Evolutionary conservation across 2,113 vertebrate genomes (phyloP).

Genomic region (Eptatretus burgeri): DNA sequence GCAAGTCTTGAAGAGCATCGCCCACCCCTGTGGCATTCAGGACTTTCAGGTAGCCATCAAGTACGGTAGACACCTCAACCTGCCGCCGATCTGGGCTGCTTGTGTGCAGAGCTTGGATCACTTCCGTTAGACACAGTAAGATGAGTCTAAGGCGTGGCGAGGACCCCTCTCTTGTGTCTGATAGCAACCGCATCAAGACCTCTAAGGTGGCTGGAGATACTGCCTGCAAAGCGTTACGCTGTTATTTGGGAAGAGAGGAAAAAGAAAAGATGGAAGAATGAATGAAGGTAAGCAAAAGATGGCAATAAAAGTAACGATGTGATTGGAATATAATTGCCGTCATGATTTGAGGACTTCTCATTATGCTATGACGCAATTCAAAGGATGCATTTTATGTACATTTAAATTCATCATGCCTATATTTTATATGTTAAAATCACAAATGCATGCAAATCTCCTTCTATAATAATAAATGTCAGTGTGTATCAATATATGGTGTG

Average conservation of each 20-base stretch:
- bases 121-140: conserved; percentile 28
- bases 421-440: no score
- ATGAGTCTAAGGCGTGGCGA: conserved; percentile 18
- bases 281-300: neutral
- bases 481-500: no score
- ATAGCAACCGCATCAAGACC: conserved; percentile 36
- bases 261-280: neutral
- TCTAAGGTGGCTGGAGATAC: conserved; percentile 29
- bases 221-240: conserved; percentile 48
- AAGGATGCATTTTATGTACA: no score
- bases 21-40: conserved; percentile 53
- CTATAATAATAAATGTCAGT: no score
- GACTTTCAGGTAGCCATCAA: conserved; percentile 51
- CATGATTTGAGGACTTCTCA: neutral
- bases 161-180: conserved; percentile 16
- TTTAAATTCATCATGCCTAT: no score
- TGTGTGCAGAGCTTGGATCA: conserved; percentile 44
- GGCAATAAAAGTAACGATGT: neutral
- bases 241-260: conserved; percentile 2
- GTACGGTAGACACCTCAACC: conserved; percentile 32
- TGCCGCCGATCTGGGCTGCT: conserved; percentile 31
- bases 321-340: neutral
- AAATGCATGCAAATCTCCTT: no score
- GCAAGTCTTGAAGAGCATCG: conserved; percentile 28
- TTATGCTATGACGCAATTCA: no score